Base-by-base conservation (phyloP, 2,797 vertebrate species). In the Apodemus agrarius region DNA sequence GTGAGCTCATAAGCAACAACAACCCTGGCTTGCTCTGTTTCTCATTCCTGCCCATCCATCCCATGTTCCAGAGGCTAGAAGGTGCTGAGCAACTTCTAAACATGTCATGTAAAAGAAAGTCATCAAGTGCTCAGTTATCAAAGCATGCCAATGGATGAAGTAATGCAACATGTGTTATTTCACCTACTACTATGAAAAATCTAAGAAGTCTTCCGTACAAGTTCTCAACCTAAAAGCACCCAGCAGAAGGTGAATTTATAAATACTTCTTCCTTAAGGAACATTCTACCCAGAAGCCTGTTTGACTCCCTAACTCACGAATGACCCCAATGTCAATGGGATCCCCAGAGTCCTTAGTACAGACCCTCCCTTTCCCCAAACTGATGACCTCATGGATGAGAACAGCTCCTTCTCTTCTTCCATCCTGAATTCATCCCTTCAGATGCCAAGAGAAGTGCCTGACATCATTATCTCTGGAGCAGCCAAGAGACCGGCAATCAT, bases 321-420 rank as follows among this genome's bases (percentile, higher is more conserved):
- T 57, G 29, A 84, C 67, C 69, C 69, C 54, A 14, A 80, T 40
- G 54, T 93, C 69, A 79, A 1, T 29, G 59, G 31, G n/a, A 37
- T 79, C 89, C 69, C 94, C 67, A 4, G 75, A 54, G 34, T 90
- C 29, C 65, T 59, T 34, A 75, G 8, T 8, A 54, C 40, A 29
- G 37, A 86, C 46, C 79, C 59, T 54, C 83, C 86, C 59, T 49
- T 76, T 97, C 88, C 83, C 72, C 0, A 92, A 75, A 94, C 80
- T 54, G 21, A 67, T 90, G 84, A 94, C 80, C 75, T 92, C 81
- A 86, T 40, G 16, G 72, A 21, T 95, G 61, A 96, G 57, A 22
- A 72, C n/a, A 91, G 46, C 37, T 43, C 75, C 9, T 97, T 65
- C 80, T 87, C 54, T 40, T 52, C 75, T 31, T 37, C 40, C 17